Percentiles rank a stretch among this genome's conserved stretches.
phyloP scores from a whole-genome alignment of 2,888 invertebrate species.

The Lasioglossum zephyrum region DNA sequence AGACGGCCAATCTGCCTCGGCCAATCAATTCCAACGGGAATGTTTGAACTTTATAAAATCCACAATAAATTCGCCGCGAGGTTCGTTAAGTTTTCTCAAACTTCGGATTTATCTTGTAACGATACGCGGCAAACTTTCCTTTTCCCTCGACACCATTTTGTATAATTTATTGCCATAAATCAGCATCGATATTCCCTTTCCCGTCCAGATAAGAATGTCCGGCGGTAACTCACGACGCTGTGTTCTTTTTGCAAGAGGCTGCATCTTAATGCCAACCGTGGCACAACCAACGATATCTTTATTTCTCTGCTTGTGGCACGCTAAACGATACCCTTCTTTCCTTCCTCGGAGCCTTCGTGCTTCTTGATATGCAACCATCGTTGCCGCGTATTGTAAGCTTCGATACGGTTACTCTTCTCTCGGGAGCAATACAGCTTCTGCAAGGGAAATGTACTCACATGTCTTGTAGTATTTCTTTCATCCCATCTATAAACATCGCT shows the following conservation, averaged over 20 bases:
- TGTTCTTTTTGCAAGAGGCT: not conserved
- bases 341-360: not conserved
- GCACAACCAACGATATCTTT: conserved; percentile 3
- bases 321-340: conserved; percentile 9
- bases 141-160: not conserved
- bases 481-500: conserved; percentile 28
- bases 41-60: conserved; percentile 21
- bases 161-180: conserved; percentile 5
- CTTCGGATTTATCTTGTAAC: not conserved
- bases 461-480: conserved; percentile 58
- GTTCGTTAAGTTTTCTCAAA: not conserved
- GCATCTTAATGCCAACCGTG: not conserved
- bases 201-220: not conserved
- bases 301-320: conserved; percentile 1
- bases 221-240: not conserved
- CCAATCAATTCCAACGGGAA: conserved; percentile 57
- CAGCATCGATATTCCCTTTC: not conserved
- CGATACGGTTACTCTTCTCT: conserved; percentile 64
- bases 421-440: conserved; percentile 58
- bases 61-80: conserved; percentile 9
- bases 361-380: conserved; percentile 62
- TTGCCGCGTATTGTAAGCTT: conserved; percentile 62
- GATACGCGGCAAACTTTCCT: not conserved
- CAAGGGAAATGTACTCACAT: conserved; percentile 63
- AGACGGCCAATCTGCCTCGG: conserved; percentile 62